Percentiles rank a stretch among this genome's conserved stretches.
Evolutionary conservation across 2,888 invertebrate species (phyloP).

Genomic region (Idaea dimidiata): DNA sequence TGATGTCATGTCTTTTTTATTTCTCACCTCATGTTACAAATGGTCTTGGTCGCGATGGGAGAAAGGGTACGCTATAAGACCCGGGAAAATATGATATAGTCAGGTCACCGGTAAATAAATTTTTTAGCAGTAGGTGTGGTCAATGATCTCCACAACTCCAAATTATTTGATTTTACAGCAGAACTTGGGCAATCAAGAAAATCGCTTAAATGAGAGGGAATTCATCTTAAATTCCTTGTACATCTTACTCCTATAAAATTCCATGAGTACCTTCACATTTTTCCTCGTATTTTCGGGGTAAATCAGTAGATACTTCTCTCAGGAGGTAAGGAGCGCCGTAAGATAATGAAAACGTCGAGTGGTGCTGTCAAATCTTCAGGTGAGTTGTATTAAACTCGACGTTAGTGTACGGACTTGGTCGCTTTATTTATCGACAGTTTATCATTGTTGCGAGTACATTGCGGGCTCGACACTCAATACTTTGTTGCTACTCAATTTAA

Average conservation of each 20-base stretch:
- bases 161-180: no score
- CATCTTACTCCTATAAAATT: background rate
- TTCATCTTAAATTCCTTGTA: no score
- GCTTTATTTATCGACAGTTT: background rate
- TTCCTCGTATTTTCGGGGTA: background rate
- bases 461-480: background rate
- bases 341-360: background rate
- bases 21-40: no score
- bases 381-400: background rate
- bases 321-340: background rate
- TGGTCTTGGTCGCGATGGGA: no score
- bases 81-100: no score
- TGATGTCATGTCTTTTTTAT: no score
- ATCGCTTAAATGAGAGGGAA: no score
- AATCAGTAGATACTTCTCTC: background rate
- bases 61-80: no score
- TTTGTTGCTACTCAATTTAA: background rate
- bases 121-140: no score
- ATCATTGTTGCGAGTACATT: background rate
- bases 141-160: no score
- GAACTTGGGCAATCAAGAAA: no score
- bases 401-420: background rate
- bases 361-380: background rate
- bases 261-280: background rate
- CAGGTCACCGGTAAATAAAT: no score